Base-by-base conservation (phyloP, 2,888 invertebrate species). In the Abscondita cerata region DNA sequence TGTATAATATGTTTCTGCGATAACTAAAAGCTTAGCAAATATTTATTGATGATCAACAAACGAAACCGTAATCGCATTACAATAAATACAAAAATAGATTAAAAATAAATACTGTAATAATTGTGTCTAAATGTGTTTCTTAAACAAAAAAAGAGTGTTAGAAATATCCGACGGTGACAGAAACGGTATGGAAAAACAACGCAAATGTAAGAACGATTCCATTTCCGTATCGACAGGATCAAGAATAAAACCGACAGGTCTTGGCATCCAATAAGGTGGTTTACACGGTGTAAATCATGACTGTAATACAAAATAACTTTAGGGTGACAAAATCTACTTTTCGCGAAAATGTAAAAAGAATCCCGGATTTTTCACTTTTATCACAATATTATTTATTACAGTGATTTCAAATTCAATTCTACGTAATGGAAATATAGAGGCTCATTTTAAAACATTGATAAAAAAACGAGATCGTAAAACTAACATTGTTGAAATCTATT, bases 191-290 rank as follows among this genome's bases (percentile, higher is more conserved):
- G 40, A 31, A 48, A 56, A 58, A 58, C 44, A 54, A 53, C 53
- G 16, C 19, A 54, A 48, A 60, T 50, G 57, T 57, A 62, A 53
- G 57, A 50, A 41, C 52, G 52, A 58, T 57, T 62, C 51, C 47
- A 57, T 57, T 58, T 57, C 53, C 48, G 33, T 50, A 56, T 60
- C 60, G 58, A 62, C 52, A 62, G 57, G 58, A 61, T 57, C 57
- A 53, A 12, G 34, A 52, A 31, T 34, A 53, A 62, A 62, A 62
- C 57, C 62, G 62, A 62, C 62, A 62, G 57, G 36, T 50, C 40
- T 53, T 50, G 60, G 54, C 48, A 60, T 60, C 62, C 62, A 62
- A 62, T 62, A 40, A 62, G 46, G 25, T 51, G 60, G 54, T 52
- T 52, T 56, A 61, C 52, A 56, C 34, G 19, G 51, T 56, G 57